A percentile compares a stretch with the other conserved stretches of the same genome.
phyloP scores from a whole-genome alignment of 2,113 vertebrate genomes.

The Pollimyrus isidori region DNA sequence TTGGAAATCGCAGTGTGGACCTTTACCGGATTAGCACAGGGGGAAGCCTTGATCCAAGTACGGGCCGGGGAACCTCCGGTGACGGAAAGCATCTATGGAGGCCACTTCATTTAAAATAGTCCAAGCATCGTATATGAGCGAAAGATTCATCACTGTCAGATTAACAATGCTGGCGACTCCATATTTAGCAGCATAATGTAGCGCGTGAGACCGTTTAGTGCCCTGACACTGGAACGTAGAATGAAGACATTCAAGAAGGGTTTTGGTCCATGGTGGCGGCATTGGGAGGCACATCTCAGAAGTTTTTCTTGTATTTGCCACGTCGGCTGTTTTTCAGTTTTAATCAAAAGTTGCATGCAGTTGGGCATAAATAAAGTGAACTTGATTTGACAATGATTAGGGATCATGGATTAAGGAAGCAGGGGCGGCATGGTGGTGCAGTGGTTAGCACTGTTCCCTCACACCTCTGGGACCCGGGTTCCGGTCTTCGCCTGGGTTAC shows the following conservation, averaged over 20 bases:
- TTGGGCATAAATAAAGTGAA: background rate
- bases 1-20: background rate
- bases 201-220: background rate
- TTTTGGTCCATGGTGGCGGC: background rate
- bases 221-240: background rate
- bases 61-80: background rate
- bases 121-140: background rate
- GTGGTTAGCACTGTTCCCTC: no score
- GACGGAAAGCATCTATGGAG: background rate
- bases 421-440: no score
- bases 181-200: background rate
- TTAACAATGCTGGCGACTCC: background rate
- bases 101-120: background rate
- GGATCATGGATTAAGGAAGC: background rate
- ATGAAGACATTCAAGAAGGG: background rate
- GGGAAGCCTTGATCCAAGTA: background rate
- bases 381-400: background rate
- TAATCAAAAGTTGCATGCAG: background rate
- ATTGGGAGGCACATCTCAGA: background rate
- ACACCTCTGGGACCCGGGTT: no score
- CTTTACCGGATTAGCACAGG: background rate
- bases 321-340: background rate
- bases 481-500: no score
- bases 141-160: conserved; percentile 8
- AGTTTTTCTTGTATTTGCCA: background rate